These are phyloP conservation scores for Lampris incognitus DNA, from an alignment of 2,113 vertebrate genomes.

Conservation along the genomic window DNA sequence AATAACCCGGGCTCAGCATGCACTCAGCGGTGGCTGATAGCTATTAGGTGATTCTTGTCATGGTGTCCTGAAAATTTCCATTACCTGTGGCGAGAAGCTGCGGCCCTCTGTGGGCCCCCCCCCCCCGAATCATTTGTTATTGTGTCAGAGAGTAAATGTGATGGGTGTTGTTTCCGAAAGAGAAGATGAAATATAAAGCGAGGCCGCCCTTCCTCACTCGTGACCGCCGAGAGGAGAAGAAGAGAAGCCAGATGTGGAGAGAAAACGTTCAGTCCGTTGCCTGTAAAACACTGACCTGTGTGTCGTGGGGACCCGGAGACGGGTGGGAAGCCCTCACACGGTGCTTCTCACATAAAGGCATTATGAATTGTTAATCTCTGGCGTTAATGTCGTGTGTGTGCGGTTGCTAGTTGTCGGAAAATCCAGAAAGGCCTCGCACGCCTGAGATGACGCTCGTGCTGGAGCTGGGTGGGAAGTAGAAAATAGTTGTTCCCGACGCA, in stretches of 20 bases:
- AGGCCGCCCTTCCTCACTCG: too few relatives aligned
- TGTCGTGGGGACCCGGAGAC: too few relatives aligned
- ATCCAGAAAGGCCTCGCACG: too few relatives aligned
- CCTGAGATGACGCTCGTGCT: not conserved
- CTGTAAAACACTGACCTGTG: too few relatives aligned
- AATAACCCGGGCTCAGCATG: conserved; percentile 55
- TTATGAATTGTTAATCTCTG: too few relatives aligned
- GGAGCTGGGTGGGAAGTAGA: conserved; percentile 3
- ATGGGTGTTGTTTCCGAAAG: conserved; percentile 2
- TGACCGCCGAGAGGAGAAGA: too few relatives aligned
- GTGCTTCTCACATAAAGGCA: too few relatives aligned
- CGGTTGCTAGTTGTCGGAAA: too few relatives aligned
- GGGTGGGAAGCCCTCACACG: too few relatives aligned
- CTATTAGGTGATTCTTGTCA: conserved; percentile 44
- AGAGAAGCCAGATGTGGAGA: too few relatives aligned
- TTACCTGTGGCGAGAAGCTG: conserved; percentile 60
- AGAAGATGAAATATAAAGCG: conserved; percentile 19
- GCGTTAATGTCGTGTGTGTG: too few relatives aligned
- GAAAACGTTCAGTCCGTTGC: too few relatives aligned
- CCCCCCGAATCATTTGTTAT: conserved; percentile 31
- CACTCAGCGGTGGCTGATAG: conserved; percentile 69
- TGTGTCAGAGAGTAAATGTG: conserved; percentile 41
- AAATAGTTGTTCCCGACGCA: conserved; percentile 7
- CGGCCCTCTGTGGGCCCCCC: conserved; percentile 17
- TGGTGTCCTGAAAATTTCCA: conserved; percentile 1